Evolutionary conservation across 2,113 vertebrate species (phyloP), one percentile per base, ranked within the genome.

Genomic region (Sitta europaea): DNA sequence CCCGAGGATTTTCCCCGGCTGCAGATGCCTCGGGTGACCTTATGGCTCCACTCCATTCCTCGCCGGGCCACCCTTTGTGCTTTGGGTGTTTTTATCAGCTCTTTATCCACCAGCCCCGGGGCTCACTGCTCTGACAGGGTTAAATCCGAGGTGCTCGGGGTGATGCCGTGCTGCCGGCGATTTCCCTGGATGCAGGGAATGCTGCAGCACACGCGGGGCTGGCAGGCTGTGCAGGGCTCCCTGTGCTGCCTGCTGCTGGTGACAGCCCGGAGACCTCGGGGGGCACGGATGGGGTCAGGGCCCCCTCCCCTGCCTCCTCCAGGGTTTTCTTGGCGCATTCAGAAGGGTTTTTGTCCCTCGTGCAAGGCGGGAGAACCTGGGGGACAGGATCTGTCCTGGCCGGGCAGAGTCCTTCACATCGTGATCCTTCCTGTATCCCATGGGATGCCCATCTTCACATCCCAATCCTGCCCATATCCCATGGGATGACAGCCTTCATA

Each of bases 381-480:
- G 43, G 79, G 45, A 31, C 14, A 24, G 58, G 89, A 75, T 50
- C 33, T 12, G 14, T 17, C 35, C 58, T 33, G 59, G 63, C 43
- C 12, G 58, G 43, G 18, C 48, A n/a, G 45, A 24, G 9, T 27
- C 58, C 12, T 51, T 14, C 82, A 2, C 12, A 22, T n/a, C n/a
- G n/a, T n/a, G 0, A 3, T 72, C 3, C 33, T 63, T 8, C 14
- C 24, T 0, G 0, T 11, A 8, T 38, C 25, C 47, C n/a, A 1
- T 31, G 51, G 28, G 35, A 17, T 48, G 5, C 5, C 50, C 31
- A 1, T 42, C 16, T 42, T 33, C 48, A 23, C 21, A 38, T 51
- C 55, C 28, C 3, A 0, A 1, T 28, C 3, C 3, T 54, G 2
- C 1, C 20, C 1, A 0, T 20, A 14, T 45, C 9, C 42, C 21